Percentiles rank a stretch among this genome's conserved stretches.
phyloP scores from a whole-genome alignment of 1,140 invertebrate species.

The Halotydeus destructor region DNA sequence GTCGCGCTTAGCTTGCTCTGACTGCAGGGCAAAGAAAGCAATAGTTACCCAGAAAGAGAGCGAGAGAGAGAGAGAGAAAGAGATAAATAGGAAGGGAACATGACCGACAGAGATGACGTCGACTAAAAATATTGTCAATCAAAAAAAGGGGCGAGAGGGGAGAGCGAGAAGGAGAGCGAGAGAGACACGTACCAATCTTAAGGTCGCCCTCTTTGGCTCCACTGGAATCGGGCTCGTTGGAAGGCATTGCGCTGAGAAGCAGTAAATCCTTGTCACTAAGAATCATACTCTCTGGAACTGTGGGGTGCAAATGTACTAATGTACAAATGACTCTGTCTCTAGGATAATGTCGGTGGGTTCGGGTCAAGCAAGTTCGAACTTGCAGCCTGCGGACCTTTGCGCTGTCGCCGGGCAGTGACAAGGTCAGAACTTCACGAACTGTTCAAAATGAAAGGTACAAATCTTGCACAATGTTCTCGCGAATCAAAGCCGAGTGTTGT shows the following conservation, averaged over 20 bases:
- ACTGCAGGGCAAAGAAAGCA: not conserved
- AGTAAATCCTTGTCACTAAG: slow-evolving; percentile 19
- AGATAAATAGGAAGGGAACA: not conserved
- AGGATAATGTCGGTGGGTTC: not conserved
- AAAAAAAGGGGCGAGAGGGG: not conserved
- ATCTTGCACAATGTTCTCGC: too few species aligned
- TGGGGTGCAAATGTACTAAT: not conserved
- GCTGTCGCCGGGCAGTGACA: not conserved
- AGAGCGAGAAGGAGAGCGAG: not conserved
- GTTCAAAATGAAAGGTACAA: not conserved
- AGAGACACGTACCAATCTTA: slow-evolving; percentile 9
- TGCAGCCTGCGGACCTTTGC: not conserved
- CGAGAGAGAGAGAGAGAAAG: not conserved
- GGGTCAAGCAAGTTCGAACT: not conserved
- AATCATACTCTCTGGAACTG: slow-evolving; percentile 17
- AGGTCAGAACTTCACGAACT: not conserved
- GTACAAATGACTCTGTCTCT: not conserved
- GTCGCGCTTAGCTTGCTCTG: not conserved
- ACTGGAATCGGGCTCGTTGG: slow-evolving; percentile 10
- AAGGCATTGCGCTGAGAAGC: slow-evolving; percentile 13
- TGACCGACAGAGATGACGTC: not conserved
- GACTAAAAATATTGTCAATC: not conserved
- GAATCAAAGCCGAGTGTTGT: too few species aligned
- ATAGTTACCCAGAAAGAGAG: not conserved
- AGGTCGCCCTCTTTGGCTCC: slow-evolving; percentile 13